Base-by-base conservation (phyloP, 2,888 invertebrate species). In the Acanthopleura granulata region DNA sequence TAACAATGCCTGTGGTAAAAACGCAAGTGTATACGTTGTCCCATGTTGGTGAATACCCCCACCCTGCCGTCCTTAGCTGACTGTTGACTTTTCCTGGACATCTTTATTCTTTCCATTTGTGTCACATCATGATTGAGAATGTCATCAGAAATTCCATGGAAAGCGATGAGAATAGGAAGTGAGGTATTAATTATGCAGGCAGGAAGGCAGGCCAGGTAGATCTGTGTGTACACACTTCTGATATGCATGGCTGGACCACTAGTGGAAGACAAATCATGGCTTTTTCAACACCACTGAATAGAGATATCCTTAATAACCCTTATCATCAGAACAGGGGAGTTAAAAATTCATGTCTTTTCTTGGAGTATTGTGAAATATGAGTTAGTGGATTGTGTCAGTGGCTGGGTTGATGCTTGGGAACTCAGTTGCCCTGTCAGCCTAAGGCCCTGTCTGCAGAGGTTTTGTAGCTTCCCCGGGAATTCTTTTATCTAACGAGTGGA, bases 331-430 rank as follows among this genome's bases (percentile, higher is more conserved):
- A 14, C 22, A 66, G 29, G 29, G 22, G 22, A 25, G 15, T 66
- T 22, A 66, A 66, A 66, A 66, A 66, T 66, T 66, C 66, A 66
- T 66, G 66, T 66, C 27, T 66, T 57, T 57, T 66, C 66, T 27
- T 27, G 66, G 66, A 66, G 25, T 66, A 22, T 27, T 27, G 25
- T 27, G 25, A 66, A 66, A 66, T 66, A 66, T 66, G 66, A 66
- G 66, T 66, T 27, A 27, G 29, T 66, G 66, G 22, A 16, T 27
- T 6, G 66, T 57, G 57, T 66, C 29, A 27, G 25, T 57, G 22
- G 57, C 18, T 18, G 22, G n/a, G 57, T 18, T n/a, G 22, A 57
- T 18, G 57, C 57, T 22, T 57, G 57, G 57, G 57, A 57, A 57
- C 18, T n/a, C 57, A n/a, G 57, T n/a, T 57, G 57, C 57, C 22